Evolutionary conservation across 2,797 vertebrate species (phyloP).

Genomic region (Cossypha caffra): DNA sequence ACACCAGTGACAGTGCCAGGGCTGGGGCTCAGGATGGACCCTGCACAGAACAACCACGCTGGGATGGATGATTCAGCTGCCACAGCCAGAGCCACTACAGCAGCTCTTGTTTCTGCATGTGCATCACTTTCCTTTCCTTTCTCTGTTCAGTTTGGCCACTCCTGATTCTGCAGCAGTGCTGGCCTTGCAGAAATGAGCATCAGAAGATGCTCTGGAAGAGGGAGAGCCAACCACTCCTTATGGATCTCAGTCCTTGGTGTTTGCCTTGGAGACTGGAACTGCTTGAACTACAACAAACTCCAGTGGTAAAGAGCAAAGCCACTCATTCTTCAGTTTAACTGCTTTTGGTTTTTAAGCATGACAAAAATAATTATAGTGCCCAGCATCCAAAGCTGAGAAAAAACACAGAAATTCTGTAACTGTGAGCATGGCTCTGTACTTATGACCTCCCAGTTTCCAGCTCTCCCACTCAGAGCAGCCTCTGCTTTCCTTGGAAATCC

Average conservation of each 20-base stretch:
- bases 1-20: accelerated
- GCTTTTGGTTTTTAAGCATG: not conserved
- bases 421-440: not conserved
- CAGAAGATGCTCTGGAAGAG: not conserved
- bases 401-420: not conserved
- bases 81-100: not conserved
- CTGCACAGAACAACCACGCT: accelerated
- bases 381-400: not conserved
- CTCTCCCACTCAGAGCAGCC: not conserved
- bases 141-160: not conserved
- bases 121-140: not conserved
- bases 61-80: accelerated
- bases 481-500: not conserved
- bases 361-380: accelerated
- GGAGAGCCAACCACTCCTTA: not conserved
- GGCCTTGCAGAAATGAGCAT: not conserved
- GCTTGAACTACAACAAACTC: not conserved
- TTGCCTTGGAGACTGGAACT: not conserved
- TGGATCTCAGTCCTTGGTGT: not conserved
- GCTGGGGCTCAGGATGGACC: accelerated
- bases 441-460: not conserved
- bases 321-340: not conserved
- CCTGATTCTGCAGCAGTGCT: accelerated
- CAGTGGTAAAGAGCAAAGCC: accelerated
- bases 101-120: accelerated